Evolutionary conservation across 2,113 vertebrate species (phyloP).

Genomic region (Apodemus speciosus): DNA sequence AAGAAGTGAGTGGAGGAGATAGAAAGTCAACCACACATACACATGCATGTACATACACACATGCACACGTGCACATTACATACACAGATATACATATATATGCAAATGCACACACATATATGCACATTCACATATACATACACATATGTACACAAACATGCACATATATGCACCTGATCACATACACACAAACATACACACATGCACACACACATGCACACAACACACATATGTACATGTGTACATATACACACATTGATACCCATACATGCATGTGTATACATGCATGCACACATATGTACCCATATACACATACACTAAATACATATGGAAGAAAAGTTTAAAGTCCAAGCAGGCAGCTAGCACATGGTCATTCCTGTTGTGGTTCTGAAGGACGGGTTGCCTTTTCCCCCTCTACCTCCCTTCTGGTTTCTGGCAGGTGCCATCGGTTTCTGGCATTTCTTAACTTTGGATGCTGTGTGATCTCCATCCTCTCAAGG

Average conservation of each 20-base stretch:
- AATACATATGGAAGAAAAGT: not conserved
- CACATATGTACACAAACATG: not conserved
- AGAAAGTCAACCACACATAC: not conserved
- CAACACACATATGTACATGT: too few species aligned
- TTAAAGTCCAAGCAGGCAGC: not conserved
- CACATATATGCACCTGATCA: rapidly evolving
- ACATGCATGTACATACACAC: not conserved
- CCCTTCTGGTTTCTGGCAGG: not conserved
- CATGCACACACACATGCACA: not conserved
- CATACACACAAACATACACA: not conserved
- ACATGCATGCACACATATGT: not conserved
- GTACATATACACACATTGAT: not conserved
- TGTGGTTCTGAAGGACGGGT: not conserved
- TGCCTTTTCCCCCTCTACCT: not conserved
- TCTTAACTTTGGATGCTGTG: not conserved
- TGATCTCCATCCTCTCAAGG: not conserved
- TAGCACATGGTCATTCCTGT: not conserved
- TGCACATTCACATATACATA: not conserved
- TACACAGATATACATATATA: too few species aligned
- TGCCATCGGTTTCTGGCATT: not conserved
- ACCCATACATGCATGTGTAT: too few species aligned
- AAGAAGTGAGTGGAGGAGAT: not conserved
- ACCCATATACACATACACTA: not conserved
- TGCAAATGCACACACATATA: not conserved
- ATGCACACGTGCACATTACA: not conserved